Percentiles rank a stretch among this genome's conserved stretches.
phyloP scores from a whole-genome alignment of 1,140 invertebrate genomes.

The Zaprionus ornatus region DNA sequence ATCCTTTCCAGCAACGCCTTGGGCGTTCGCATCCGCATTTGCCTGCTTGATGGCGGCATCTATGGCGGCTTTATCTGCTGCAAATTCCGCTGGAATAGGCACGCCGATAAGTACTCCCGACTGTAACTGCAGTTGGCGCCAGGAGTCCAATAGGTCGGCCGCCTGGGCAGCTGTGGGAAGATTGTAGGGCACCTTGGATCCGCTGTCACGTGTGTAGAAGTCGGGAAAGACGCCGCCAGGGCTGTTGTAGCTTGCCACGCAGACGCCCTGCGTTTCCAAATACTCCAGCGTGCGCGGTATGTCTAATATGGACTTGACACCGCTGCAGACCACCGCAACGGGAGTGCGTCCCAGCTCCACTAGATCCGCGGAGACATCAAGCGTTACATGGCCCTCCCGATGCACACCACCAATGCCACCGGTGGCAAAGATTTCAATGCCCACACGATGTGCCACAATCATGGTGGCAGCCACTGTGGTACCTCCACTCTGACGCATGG shows the following conservation, averaged over 20 bases:
- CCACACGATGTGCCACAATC: constrained; percentile 90
- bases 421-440: constrained; percentile 97
- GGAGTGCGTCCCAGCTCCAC: constrained; percentile 94
- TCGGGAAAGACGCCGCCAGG: constrained; percentile 89
- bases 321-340: constrained; percentile 96
- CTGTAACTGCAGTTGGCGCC: constrained; percentile 86
- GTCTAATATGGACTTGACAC: constrained; percentile 98
- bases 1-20: constrained; percentile 91
- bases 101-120: constrained; percentile 96
- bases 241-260: constrained; percentile 89
- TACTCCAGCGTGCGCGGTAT: constrained; percentile 97
- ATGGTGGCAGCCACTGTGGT: constrained; percentile 98
- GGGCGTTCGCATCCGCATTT: constrained; percentile 87
- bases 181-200: constrained; percentile 89
- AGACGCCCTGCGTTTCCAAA: constrained; percentile 97
- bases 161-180: constrained; percentile 87
- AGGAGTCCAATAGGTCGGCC: constrained; percentile 88
- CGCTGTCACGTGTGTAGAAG: constrained; percentile 92
- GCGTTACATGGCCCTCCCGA: constrained; percentile 90
- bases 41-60: constrained; percentile 90
- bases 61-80: constrained; percentile 85
- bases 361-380: constrained; percentile 98
- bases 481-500: constrained; percentile 92
- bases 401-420: constrained; percentile 97
- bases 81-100: constrained; percentile 91